phyloP scores from a whole-genome alignment of 2,888 invertebrate genomes.

The Synanthedon andrenaeformis region DNA sequence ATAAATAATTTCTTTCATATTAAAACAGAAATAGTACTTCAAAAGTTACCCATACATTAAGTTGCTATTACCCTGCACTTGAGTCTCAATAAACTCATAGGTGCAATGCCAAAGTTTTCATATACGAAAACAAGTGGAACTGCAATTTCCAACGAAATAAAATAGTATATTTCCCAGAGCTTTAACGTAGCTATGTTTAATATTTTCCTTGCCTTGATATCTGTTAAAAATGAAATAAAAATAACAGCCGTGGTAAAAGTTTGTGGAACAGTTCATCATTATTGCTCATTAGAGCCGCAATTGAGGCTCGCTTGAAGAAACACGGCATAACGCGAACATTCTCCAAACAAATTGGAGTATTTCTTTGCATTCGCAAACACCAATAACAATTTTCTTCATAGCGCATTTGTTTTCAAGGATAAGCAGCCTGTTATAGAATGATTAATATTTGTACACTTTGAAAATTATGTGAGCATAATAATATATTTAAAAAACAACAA shows the following conservation, averaged over 20 bases:
- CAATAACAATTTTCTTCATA: background rate
- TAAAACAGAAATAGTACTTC: too few species aligned
- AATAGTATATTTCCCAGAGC: background rate
- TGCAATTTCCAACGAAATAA: constrained; percentile 7
- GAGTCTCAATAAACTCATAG: too few species aligned
- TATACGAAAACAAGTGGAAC: too few species aligned
- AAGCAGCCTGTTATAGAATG: too few species aligned
- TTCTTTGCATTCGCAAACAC: constrained; percentile 12
- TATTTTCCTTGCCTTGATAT: background rate
- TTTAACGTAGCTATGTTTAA: background rate
- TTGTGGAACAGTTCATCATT: constrained; percentile 43
- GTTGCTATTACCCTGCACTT: too few species aligned
- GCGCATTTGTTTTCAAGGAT: background rate
- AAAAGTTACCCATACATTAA: too few species aligned
- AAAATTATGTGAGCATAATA: too few species aligned
- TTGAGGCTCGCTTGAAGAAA: constrained; percentile 48
- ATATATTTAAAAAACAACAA: too few species aligned
- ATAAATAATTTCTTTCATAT: too few species aligned
- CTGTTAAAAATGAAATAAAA: constrained; percentile 17
- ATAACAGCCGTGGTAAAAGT: constrained; percentile 25
- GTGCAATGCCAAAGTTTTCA: too few species aligned
- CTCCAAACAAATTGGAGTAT: constrained; percentile 44
- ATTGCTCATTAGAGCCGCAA: constrained; percentile 61
- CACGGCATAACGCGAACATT: constrained; percentile 31
- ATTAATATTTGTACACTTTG: too few species aligned